Conservation (phyloP, 2,113 vertebrate species). For the Chloropsis cyanopogon region DNA sequence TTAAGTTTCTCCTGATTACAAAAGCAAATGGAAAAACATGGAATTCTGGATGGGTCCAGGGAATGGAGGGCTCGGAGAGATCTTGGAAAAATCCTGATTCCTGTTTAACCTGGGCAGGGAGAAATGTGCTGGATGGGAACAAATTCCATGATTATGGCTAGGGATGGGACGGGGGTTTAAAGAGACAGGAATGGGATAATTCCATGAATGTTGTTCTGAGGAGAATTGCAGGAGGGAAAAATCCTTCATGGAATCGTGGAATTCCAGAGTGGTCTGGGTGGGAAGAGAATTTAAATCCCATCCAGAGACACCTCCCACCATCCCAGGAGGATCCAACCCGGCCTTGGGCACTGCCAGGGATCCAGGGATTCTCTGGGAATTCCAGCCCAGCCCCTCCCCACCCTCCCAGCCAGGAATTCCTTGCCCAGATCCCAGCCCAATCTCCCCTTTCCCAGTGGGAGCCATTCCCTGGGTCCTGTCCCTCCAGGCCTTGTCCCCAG, state of each 20-base stretch:
- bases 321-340: fast-evolving
- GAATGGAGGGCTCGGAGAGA: not conserved
- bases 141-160: not conserved
- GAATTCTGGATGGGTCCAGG: not conserved
- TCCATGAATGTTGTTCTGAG: not conserved
- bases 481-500: fast-evolving
- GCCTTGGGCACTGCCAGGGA: not conserved
- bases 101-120: not conserved
- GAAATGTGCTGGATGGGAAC: no score
- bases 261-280: not conserved
- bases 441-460: not conserved
- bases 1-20: not conserved
- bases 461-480: not conserved
- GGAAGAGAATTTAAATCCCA: not conserved
- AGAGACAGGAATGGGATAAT: not conserved
- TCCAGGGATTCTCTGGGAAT: not conserved
- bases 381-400: no score
- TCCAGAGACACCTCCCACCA: fast-evolving
- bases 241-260: not conserved
- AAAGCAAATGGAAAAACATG: not conserved
- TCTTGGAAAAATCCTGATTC: not conserved
- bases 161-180: fast-evolving
- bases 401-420: not conserved
- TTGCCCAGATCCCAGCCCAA: not conserved
- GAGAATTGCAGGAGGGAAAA: not conserved